Conservation (phyloP, 2,113 vertebrate genomes). For the Pyxicephalus adspersus region DNA sequence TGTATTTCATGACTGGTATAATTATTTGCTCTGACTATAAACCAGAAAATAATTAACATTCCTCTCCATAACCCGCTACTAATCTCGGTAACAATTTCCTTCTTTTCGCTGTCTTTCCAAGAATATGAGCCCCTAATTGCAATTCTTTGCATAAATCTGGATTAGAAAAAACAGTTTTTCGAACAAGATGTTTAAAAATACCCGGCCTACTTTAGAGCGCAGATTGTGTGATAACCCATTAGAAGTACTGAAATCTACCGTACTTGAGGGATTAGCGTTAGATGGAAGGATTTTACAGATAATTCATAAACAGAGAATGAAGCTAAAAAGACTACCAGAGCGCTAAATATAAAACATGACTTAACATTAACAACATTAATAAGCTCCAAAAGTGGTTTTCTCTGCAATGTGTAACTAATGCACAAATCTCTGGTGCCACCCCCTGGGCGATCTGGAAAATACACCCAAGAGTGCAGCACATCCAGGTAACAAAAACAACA, state of each 20-base stretch:
- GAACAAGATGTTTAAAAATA: neutral
- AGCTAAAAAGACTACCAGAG: neutral
- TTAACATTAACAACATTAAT: neutral
- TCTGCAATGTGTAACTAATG: neutral
- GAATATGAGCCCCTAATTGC: constrained; percentile 35
- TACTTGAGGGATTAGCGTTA: constrained; percentile 16
- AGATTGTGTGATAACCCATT: constrained; percentile 1
- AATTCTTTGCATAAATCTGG: constrained; percentile 27
- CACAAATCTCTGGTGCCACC: constrained; percentile 53
- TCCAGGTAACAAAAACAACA: neutral
- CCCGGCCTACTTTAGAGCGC: neutral
- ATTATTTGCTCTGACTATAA: constrained; percentile 3
- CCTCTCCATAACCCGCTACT: neutral
- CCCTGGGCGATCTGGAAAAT: neutral
- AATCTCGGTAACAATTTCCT: constrained; percentile 7
- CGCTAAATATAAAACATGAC: neutral
- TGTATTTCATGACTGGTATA: neutral
- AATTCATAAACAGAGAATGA: neutral
- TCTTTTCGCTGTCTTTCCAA: neutral
- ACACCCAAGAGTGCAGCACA: neutral
- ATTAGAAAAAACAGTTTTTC: constrained; percentile 11
- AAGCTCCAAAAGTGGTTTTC: neutral
- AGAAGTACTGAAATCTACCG: neutral
- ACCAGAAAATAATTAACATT: neutral
- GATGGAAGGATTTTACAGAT: neutral